Conservation (phyloP, 2,888 invertebrate species). For the Corbicula japonica region DNA sequence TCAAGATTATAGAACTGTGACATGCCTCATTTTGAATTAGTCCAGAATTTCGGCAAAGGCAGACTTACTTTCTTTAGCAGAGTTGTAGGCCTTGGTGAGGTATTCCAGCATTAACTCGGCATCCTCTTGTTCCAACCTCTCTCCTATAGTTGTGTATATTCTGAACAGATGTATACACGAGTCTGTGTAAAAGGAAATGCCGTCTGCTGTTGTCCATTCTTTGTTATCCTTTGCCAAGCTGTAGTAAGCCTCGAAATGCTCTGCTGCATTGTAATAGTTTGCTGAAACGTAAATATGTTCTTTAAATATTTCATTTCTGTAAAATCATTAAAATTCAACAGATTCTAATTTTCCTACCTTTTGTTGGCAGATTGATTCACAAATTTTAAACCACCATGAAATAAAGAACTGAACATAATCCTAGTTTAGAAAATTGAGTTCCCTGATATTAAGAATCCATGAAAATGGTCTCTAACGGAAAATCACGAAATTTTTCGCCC, state of each 20-base stretch:
- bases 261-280: slow-evolving; percentile 80
- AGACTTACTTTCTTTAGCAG: slow-evolving; percentile 84
- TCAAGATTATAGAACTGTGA: not conserved
- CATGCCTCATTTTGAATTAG: no score
- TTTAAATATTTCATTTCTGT: no score
- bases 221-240: slow-evolving; percentile 75
- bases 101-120: slow-evolving; percentile 78
- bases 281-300: slow-evolving; percentile 70
- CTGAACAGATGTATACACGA: slow-evolving; percentile 82
- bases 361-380: no score
- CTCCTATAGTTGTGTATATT: slow-evolving; percentile 83
- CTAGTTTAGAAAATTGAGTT: no score
- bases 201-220: slow-evolving; percentile 80
- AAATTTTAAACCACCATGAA: no score
- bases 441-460: no score
- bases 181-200: slow-evolving; percentile 78
- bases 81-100: slow-evolving; percentile 83
- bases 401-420: no score
- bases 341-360: no score
- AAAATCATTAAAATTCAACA: no score
- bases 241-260: slow-evolving; percentile 84
- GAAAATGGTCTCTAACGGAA: no score
- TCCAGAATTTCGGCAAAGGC: no score
- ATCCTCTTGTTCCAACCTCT: slow-evolving; percentile 67
- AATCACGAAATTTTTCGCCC: no score